Conservation (phyloP, 2,113 vertebrate species). For the Poeciliopsis turrubarensis region DNA sequence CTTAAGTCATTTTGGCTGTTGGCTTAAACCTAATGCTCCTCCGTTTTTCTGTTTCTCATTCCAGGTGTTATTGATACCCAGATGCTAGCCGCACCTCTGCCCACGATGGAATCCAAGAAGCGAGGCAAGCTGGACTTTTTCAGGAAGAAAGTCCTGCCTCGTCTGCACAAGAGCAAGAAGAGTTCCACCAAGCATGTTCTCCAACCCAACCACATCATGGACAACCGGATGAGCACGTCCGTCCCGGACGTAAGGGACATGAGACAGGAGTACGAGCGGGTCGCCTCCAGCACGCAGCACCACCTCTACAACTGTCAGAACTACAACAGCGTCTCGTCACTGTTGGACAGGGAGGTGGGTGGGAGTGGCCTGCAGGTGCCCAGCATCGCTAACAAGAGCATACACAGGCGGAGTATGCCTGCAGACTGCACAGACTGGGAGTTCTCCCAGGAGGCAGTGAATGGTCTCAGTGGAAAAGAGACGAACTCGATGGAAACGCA, state of each 20-base stretch:
- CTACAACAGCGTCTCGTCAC: slow-evolving; percentile 46
- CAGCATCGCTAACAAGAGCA: slow-evolving; percentile 13
- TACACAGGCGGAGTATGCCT: slow-evolving; percentile 42
- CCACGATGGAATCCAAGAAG: slow-evolving; percentile 72
- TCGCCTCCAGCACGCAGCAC: background rate
- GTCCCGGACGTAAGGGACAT: slow-evolving; percentile 58
- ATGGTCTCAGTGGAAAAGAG: slow-evolving; percentile 33
- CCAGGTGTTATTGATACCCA: slow-evolving; percentile 48
- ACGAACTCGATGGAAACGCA: background rate
- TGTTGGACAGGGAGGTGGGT: background rate
- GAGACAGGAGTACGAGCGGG: background rate
- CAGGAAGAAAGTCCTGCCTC: slow-evolving; percentile 67
- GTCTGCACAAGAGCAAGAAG: slow-evolving; percentile 40
- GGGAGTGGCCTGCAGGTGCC: slow-evolving; percentile 33
- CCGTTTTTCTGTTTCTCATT: background rate
- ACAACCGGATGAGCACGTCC: slow-evolving; percentile 64
- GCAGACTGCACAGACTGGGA: slow-evolving; percentile 43
- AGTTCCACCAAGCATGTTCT: slow-evolving; percentile 13
- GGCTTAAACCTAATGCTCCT: background rate
- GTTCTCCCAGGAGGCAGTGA: slow-evolving; percentile 56
- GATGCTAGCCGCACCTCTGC: slow-evolving; percentile 22
- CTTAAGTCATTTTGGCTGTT: background rate
- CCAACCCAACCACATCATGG: slow-evolving; percentile 20
- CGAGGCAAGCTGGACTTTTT: slow-evolving; percentile 61
- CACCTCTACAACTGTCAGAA: slow-evolving; percentile 7